A percentile compares a stretch with the other conserved stretches of the same genome.
Evolutionary conservation across 2,113 vertebrate species (phyloP).

Genomic region (Lophotis ruficrista): DNA sequence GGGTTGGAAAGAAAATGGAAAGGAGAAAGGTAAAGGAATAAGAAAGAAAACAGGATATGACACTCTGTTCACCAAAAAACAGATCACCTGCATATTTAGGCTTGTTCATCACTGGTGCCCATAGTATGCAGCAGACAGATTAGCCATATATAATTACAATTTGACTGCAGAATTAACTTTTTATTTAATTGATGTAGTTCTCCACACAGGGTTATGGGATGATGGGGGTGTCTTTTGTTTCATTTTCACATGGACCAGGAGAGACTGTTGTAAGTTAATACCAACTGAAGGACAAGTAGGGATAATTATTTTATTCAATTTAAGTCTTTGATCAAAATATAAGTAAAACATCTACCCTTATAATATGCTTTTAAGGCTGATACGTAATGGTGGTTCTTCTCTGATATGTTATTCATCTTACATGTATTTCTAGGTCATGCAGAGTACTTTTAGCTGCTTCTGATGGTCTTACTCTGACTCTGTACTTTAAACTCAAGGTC

Average conservation of each 20-base stretch:
- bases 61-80: background rate
- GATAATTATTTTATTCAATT: background rate
- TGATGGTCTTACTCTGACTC: background rate
- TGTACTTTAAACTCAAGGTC: constrained; percentile 8
- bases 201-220: background rate
- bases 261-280: background rate
- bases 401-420: background rate
- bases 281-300: background rate
- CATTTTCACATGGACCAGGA: background rate
- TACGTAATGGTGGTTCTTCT: background rate
- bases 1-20: background rate
- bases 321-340: background rate
- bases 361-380: background rate
- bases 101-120: background rate
- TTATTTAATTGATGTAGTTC: background rate
- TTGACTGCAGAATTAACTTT: background rate
- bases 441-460: background rate
- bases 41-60: background rate
- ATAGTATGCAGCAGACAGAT: background rate
- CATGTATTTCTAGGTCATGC: background rate
- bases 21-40: background rate
- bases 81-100: background rate
- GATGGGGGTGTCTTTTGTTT: background rate
- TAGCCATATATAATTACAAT: background rate
- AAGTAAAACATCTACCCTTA: background rate